Evolutionary conservation across 2,888 invertebrate species (phyloP), one percentile per base, ranked within the genome.

Genomic region (Papilio protenor): DNA sequence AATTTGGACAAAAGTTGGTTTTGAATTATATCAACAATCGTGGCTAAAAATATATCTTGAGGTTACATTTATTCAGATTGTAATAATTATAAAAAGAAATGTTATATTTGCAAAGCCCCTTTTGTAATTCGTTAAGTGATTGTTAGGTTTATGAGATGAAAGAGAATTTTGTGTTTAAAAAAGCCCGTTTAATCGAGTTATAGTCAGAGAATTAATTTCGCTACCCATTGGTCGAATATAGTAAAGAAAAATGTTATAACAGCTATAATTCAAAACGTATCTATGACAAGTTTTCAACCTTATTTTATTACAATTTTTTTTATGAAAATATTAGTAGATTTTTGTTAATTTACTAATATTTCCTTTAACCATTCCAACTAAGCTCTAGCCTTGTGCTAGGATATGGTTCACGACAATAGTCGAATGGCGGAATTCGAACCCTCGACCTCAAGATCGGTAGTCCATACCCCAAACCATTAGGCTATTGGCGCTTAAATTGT

Each of bases 11-110:
- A 71, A 77, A 69, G 76, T 80, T 70, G 75, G 79, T 80, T 79
- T 78, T 75, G 79, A 80, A 82, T 77, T 73, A 79, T 76, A 78
- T 73, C 78, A 61, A 76, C 64, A 76, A 40, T 72, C 23, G 47
- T 64, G 21, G 33, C 11, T 33, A 27, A 47, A 76, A 76, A 57
- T 55, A 23, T 76, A 70, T 69, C 57, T 72, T 61, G 33, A 11
- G 52, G 40, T 72, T 40, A 33, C 40, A 47, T 52, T 52, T 64
- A 76, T 72, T 52, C 61, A 52, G 33, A 64, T 76, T 64, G 14
- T 11, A 61, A 64, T 71, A 72, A 76, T 79, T 80, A 83, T 77
- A 80, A 74, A 79, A 72, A 72, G 18, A 72, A 64, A 72, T 52
- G 52, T 59, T 47, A 40, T 27, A 3, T 61, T 23, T 70, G 16